Percentiles rank a stretch among this genome's conserved stretches.
Conservation (phyloP, 2,888 invertebrate genomes). For the Bhutanitis thaidina region DNA sequence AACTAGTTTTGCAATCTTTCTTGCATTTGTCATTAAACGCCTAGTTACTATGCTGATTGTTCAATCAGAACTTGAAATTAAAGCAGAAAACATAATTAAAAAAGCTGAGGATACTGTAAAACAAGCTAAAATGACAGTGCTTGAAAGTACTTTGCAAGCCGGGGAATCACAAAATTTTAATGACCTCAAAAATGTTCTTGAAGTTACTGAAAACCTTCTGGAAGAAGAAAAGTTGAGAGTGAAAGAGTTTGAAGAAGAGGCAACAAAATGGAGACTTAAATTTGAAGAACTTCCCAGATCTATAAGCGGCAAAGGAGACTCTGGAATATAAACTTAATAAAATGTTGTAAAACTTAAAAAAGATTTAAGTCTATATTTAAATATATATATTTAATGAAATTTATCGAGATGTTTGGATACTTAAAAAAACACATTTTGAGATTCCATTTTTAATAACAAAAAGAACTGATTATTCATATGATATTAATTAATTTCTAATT, state of each 20-base stretch:
- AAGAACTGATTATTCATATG: no score
- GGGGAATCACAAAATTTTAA: conserved; percentile 31
- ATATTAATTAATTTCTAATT: no score
- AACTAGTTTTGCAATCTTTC: conserved; percentile 86
- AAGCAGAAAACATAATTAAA: conserved; percentile 83
- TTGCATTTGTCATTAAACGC: conserved; percentile 84
- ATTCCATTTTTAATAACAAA: no score
- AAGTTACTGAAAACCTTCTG: conserved; percentile 37
- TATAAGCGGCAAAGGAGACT: conserved; percentile 35
- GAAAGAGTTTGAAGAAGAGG: conserved; percentile 45
- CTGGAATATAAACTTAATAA: conserved; percentile 25
- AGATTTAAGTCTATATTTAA: no score
- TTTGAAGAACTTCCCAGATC: conserved; percentile 38
- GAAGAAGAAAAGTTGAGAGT: conserved; percentile 38
- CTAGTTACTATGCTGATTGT: conserved; percentile 82
- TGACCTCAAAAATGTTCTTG: conserved; percentile 40
- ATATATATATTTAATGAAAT: no score
- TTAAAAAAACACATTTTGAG: no score
- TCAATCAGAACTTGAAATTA: conserved; percentile 81
- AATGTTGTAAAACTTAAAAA: not conserved
- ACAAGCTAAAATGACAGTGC: conserved; percentile 52
- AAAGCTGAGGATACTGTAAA: conserved; percentile 83
- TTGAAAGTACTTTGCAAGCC: conserved; percentile 38
- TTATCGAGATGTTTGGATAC: no score
- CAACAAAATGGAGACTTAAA: conserved; percentile 46